These are phyloP conservation scores for Oophaga sylvatica DNA, from an alignment of 2,797 vertebrate species.

Conservation along the genomic window DNA sequence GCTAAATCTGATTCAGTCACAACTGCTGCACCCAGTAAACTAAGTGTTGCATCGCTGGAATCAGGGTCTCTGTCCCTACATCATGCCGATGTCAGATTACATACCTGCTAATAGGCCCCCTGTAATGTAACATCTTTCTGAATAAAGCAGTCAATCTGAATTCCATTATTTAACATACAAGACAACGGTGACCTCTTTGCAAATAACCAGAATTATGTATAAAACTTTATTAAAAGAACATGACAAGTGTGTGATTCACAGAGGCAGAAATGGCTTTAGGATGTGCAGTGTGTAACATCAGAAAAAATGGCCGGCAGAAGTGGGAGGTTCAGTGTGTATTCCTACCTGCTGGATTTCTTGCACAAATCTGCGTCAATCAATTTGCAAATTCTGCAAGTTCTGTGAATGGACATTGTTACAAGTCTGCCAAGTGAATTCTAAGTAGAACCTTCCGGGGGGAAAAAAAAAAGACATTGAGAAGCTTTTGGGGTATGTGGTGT, in stretches of 20 bases:
- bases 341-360: background rate
- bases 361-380: background rate
- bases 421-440: background rate
- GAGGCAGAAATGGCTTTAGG: constrained; percentile 43
- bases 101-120: too few relatives aligned
- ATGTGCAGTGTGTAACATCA: constrained; percentile 30
- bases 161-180: background rate
- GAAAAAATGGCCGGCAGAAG: background rate
- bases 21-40: background rate
- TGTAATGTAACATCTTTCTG: background rate
- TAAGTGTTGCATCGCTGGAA: too few relatives aligned
- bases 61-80: too few relatives aligned
- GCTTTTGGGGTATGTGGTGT: background rate
- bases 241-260: constrained; percentile 51
- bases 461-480: background rate
- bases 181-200: background rate
- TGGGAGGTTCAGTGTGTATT: background rate
- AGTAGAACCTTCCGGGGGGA: background rate
- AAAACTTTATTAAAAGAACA: constrained; percentile 54
- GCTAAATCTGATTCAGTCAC: background rate
- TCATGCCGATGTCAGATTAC: too few relatives aligned
- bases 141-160: background rate
- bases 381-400: background rate
- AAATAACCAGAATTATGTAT: constrained; percentile 26
- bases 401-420: too few relatives aligned